Conservation (phyloP, 2,113 vertebrate genomes). For the Lucifuga dentata region DNA sequence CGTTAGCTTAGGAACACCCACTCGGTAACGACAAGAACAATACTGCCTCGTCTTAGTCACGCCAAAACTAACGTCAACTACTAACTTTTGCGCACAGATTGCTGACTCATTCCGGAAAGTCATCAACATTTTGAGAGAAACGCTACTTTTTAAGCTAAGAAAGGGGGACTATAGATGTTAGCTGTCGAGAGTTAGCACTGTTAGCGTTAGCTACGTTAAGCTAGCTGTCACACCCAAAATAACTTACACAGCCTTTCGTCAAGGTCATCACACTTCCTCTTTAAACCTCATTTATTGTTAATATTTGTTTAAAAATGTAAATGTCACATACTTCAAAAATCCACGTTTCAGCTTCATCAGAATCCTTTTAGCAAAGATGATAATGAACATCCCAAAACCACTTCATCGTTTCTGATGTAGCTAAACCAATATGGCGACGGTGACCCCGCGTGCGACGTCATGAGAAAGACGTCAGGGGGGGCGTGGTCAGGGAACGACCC, state of each 20-base stretch:
- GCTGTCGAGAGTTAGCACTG: too few relatives aligned
- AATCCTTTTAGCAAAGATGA: neutral
- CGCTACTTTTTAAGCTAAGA: too few relatives aligned
- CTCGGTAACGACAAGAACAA: too few relatives aligned
- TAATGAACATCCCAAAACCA: too few relatives aligned
- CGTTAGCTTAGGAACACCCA: too few relatives aligned
- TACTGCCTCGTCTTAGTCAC: too few relatives aligned
- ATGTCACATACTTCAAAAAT: conserved; percentile 1
- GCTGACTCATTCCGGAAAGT: too few relatives aligned
- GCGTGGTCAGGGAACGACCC: neutral
- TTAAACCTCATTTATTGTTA: fast-evolving
- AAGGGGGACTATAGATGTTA: too few relatives aligned
- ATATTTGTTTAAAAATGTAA: fast-evolving
- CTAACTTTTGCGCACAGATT: too few relatives aligned
- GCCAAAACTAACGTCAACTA: too few relatives aligned
- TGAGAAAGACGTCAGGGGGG: neutral
- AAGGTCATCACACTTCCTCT: neutral
- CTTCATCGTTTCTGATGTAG: neutral
- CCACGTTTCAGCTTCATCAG: neutral
- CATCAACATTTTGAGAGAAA: too few relatives aligned
- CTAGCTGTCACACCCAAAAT: conserved; percentile 18
- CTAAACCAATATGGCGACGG: conserved; percentile 13
- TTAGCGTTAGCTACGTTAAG: neutral
- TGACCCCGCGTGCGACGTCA: conserved; percentile 5
- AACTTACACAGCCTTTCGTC: neutral